Evolutionary conservation across 2,797 vertebrate species (phyloP), one percentile per base, ranked within the genome.

Genomic region (Labroides dimidiatus): DNA sequence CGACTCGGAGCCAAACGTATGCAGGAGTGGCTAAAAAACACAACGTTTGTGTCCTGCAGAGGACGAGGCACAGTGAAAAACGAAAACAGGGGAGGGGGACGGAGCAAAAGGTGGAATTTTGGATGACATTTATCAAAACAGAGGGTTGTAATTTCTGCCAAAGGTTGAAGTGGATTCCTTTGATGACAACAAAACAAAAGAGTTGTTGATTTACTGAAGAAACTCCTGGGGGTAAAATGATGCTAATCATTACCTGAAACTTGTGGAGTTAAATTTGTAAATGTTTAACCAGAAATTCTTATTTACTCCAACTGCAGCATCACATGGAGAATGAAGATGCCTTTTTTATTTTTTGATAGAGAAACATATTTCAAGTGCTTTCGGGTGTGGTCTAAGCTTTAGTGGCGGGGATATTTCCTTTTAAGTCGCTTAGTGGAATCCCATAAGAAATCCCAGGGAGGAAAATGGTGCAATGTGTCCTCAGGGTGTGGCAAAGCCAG

Each of bases 401-500:
- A 63, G 59, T 3, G 69, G 66, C 12, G 17, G 59, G 2, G 36
- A 53, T 36, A 30, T 19, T 47, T 59, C 42, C 16, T 58, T 21
- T 30, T 58, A 17, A 44, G 67, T 33, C 57, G 43, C 1, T 10
- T 3, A 47, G 49, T 50, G 1, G 19, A 39, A 50, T 79, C 39
- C 6, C 36, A 17, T 17, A 44, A 47, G 16, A 24, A 14, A 62
- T 52, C 15, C 16, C 8, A 33, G 16, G 2, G 58, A 39, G 54
- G 43, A 56, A 68, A 58, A 62, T 44, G 21, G 45, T 39, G 54
- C n/a, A 69, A 55, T 7, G 44, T 56, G 60, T 52, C 52, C 20
- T 60, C 56, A 65, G 74, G 80, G 82, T 79, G 79, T 80, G 78
- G 76, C 63, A 37, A 19, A 50, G 4, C 19, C 50, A 42, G 45